phyloP scores from a whole-genome alignment of 2,797 vertebrate species.

The Graptemys geographica region DNA sequence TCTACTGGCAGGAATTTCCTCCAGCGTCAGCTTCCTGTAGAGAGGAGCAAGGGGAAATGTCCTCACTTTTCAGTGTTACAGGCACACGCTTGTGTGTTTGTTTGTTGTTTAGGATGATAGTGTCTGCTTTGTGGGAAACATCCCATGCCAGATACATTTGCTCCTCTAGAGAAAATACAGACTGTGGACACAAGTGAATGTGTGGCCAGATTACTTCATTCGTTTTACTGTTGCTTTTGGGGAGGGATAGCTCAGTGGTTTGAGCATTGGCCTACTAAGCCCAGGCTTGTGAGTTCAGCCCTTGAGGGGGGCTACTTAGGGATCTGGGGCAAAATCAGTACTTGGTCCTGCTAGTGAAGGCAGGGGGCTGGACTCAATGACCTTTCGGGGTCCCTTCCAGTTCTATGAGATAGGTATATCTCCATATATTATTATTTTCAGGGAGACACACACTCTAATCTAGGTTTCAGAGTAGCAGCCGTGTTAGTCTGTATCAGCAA shows the following conservation, averaged over 20 bases:
- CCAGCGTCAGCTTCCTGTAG: neutral
- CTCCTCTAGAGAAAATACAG: neutral
- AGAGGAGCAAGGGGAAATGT: neutral
- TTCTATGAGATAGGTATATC: no score
- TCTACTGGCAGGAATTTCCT: neutral
- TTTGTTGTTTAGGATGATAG: neutral
- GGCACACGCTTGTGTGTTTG: neutral
- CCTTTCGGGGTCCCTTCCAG: no score
- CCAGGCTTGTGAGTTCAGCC: no score
- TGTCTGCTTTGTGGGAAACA: neutral
- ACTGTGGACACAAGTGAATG: neutral
- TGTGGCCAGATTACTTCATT: constrained; percentile 15
- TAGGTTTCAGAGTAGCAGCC: neutral
- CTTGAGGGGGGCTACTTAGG: no score
- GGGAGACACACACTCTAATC: neutral
- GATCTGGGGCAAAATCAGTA: no score
- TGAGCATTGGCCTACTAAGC: no score
- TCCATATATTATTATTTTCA: neutral
- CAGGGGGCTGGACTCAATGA: no score
- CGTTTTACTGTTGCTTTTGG: neutral
- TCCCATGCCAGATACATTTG: neutral
- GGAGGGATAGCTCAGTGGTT: no score
- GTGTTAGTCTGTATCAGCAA: no score
- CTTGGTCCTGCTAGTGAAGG: no score
- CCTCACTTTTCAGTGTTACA: neutral